These are phyloP conservation scores for Latheticus oryzae DNA, from an alignment of 2,888 invertebrate species.

Conservation along the genomic window DNA sequence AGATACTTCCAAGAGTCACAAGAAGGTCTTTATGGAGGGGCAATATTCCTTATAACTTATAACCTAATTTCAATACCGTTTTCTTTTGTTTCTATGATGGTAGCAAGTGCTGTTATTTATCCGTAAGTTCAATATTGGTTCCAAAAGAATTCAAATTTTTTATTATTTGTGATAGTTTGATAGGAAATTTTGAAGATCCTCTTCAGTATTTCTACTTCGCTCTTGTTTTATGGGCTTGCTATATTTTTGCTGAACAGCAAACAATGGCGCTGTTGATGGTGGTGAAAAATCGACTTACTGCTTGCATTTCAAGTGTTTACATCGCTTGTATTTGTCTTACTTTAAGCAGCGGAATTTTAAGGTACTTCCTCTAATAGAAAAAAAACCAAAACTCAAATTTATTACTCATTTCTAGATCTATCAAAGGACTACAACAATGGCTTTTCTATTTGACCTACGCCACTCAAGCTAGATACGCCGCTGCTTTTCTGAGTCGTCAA, in stretches of 20 bases:
- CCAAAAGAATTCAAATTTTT: background rate
- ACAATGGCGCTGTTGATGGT: constrained; percentile 85
- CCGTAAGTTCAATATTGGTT: constrained; percentile 76
- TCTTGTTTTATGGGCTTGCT: constrained; percentile 85
- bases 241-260: constrained; percentile 86
- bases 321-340: constrained; percentile 78
- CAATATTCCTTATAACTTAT: constrained; percentile 84
- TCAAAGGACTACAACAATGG: constrained; percentile 84
- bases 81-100: constrained; percentile 79
- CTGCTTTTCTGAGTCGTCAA: constrained; percentile 79
- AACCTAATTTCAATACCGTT: constrained; percentile 85
- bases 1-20: constrained; percentile 91
- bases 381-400: background rate
- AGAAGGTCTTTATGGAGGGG: constrained; percentile 89
- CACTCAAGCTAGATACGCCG: constrained; percentile 83
- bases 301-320: constrained; percentile 83
- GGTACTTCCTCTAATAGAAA: constrained; percentile 65
- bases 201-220: constrained; percentile 76
- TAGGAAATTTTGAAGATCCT: constrained; percentile 69
- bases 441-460: constrained; percentile 82
- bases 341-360: constrained; percentile 81
- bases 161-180: constrained; percentile 65
- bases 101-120: constrained; percentile 78
- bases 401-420: constrained; percentile 70
- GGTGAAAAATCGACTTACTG: constrained; percentile 81